These are phyloP conservation scores for Crocidura indochinensis DNA, from an alignment of 2,797 vertebrate species.

Conservation along the genomic window DNA sequence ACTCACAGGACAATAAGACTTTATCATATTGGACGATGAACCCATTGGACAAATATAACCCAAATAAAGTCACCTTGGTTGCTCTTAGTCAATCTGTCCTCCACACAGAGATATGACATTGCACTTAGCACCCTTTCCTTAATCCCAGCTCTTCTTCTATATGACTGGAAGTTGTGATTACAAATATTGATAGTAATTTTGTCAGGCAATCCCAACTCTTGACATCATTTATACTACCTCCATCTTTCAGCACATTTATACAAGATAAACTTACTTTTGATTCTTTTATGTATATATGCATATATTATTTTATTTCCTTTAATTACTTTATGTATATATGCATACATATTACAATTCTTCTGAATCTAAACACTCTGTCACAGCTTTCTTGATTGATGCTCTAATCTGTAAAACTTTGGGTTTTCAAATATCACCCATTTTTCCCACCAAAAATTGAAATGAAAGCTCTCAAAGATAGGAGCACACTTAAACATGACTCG, in stretches of 20 bases:
- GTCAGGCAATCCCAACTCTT: not conserved
- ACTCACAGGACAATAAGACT: not conserved
- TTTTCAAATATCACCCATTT: not conserved
- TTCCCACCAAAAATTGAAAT: not conserved
- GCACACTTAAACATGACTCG: not conserved
- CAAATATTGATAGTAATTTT: too few species aligned
- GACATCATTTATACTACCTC: not conserved
- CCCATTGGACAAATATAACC: not conserved
- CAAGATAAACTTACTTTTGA: not conserved
- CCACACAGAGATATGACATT: not conserved
- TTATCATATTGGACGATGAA: not conserved
- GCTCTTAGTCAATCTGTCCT: not conserved
- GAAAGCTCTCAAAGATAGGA: not conserved
- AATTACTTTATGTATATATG: not conserved
- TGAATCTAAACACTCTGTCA: slow-evolving; percentile 4
- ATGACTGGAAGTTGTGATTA: too few species aligned
- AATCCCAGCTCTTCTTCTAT: not conserved
- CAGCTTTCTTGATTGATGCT: not conserved
- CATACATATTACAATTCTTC: not conserved
- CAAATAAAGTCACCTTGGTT: not conserved
- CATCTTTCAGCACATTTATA: not conserved
- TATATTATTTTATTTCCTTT: too few species aligned
- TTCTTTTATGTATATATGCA: not conserved
- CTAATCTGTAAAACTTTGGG: not conserved
- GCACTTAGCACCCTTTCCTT: too few species aligned